Percentiles rank a stretch among this genome's conserved stretches.
Conservation (phyloP, 2,797 vertebrate species). For the Zalophus californianus region DNA sequence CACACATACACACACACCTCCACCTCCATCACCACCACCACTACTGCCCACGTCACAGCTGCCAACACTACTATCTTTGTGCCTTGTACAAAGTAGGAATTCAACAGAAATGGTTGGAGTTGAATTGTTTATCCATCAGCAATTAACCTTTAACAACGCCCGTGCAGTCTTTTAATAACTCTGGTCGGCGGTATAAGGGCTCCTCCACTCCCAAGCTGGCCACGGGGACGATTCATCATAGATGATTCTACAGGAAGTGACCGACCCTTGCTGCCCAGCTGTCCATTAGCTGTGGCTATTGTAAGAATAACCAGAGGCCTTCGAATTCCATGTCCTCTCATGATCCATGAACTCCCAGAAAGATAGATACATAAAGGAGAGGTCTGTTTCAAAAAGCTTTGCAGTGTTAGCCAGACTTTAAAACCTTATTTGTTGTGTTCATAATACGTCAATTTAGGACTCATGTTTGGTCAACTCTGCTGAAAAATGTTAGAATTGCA, state of each 20-base stretch:
- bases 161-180: conserved; percentile 65
- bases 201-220: conserved; percentile 16
- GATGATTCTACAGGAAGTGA: conserved; percentile 60
- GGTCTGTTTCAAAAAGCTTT: conserved; percentile 82
- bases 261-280: background rate
- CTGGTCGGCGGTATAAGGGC: background rate
- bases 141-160: conserved; percentile 63
- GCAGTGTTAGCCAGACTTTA: conserved; percentile 81
- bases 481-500: conserved; percentile 86
- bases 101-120: conserved; percentile 60
- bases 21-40: background rate
- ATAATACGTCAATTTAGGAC: conserved; percentile 87
- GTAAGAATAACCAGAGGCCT: conserved; percentile 74
- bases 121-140: conserved; percentile 69
- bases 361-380: conserved; percentile 71
- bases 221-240: background rate
- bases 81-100: conserved; percentile 58
- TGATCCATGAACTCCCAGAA: conserved; percentile 73
- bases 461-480: conserved; percentile 82
- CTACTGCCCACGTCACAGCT: background rate
- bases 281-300: conserved; percentile 46
- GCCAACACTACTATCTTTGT: conserved; percentile 61
- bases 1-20: background rate
- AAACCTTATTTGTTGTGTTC: conserved; percentile 85
- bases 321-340: conserved; percentile 69